These are phyloP conservation scores for Heliothis virescens DNA, from an alignment of 1,140 invertebrate species.

Conservation along the genomic window DNA sequence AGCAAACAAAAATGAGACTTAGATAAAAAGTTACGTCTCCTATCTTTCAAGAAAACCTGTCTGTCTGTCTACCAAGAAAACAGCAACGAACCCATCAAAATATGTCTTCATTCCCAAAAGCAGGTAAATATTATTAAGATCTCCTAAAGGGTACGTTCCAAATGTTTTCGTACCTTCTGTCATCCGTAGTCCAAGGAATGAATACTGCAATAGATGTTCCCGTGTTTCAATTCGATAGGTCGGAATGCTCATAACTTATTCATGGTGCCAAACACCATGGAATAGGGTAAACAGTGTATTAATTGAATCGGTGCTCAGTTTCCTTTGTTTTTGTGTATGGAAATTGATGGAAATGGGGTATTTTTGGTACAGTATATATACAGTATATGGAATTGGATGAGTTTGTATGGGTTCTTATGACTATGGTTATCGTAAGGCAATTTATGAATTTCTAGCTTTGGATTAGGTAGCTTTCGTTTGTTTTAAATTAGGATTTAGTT, in stretches of 20 bases:
- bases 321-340: neutral
- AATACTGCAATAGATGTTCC: conserved; percentile 15
- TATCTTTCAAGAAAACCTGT: too few species aligned
- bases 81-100: neutral
- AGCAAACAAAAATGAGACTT: too few species aligned
- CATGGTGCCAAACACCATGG: conserved; percentile 19
- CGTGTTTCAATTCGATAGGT: conserved; percentile 40
- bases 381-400: too few species aligned
- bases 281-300: conserved; percentile 33
- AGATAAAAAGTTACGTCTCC: too few species aligned
- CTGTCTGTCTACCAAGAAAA: too few species aligned
- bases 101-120: neutral
- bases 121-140: neutral
- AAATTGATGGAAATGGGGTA: neutral
- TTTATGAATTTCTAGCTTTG: too few species aligned
- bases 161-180: conserved; percentile 2
- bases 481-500: too few species aligned
- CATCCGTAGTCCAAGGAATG: neutral
- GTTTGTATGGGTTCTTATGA: too few species aligned
- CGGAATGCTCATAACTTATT: conserved; percentile 40
- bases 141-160: neutral
- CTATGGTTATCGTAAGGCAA: too few species aligned
- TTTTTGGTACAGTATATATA: neutral
- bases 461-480: too few species aligned
- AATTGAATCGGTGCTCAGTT: conserved; percentile 12